Evolutionary conservation across 2,888 invertebrate genomes (phyloP), one percentile per base, ranked within the genome.

Genomic region (Caenorhabditis becei): DNA sequence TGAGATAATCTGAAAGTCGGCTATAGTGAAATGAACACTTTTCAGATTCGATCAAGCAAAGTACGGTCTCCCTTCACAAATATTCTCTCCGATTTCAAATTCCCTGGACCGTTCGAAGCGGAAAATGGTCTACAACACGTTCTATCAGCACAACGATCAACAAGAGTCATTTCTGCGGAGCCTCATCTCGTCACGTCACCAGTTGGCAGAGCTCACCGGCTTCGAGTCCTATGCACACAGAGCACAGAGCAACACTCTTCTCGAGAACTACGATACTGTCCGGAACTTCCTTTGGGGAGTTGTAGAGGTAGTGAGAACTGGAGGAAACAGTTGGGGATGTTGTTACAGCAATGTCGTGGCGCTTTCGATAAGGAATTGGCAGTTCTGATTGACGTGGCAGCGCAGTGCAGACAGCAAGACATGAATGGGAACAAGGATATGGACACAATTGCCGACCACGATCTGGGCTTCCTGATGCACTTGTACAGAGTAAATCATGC

Each of bases 181-280:
- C 89, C 92, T 97, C 56, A 92, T 99, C 11, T 92, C 93, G 20
- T 94, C 94, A 0, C 93, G 99, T 18, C 93, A 95, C 89, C 93
- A 95, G 78, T 93, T 99, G 88, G 97, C 97, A 0, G 92, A 94
- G 69, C 93, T 95, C 14, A 97, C 97, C 91, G 98, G 96, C 11
- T 99, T 97, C 92, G 92, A 94, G 18, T 94, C 96, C 0, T 98
- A 95, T 89, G 95, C 95, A 0, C 95, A 97, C 91, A 93, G 96
- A 89, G 96, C 96, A 1, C 94, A 97, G 72, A 95, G 95, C 89
- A 95, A 95, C 8, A 96, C 96, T 87, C 94, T 96, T 44, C 90
- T 92, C 18, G 91, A 91, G 47, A 89, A 86, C 26, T 92, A 92
- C 47, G 85, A 88, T 11, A 62, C 71, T 18, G 89, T 85, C 23